Conservation (phyloP, 2,888 invertebrate genomes). For the Eugnorisma glareosa region DNA sequence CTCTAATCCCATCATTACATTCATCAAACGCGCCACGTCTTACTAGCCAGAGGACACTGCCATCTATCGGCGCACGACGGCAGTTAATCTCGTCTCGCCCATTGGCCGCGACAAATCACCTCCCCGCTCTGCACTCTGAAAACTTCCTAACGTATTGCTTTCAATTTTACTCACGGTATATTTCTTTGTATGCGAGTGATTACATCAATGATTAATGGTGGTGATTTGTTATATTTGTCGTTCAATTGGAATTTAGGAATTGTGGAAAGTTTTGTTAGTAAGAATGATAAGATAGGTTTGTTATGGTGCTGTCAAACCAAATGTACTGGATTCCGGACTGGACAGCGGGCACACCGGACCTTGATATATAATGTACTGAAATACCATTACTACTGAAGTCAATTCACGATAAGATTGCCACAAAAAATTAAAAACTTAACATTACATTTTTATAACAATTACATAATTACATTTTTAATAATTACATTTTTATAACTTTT, state of each 20-base stretch:
- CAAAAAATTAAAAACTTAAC: not conserved
- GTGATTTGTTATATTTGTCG: constrained; percentile 25
- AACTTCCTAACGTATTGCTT: constrained; percentile 66
- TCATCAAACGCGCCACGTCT: constrained; percentile 50
- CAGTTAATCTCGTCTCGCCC: constrained; percentile 67
- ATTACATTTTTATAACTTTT: not conserved
- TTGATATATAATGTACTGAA: not conserved
- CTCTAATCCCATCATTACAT: constrained; percentile 39
- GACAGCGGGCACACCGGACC: not conserved
- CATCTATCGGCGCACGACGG: constrained; percentile 59
- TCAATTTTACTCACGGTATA: constrained; percentile 63
- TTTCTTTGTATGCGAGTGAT: constrained; percentile 54
- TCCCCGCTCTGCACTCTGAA: constrained; percentile 57
- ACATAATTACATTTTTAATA: no score
- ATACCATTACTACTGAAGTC: not conserved
- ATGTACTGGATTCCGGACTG: not conserved
- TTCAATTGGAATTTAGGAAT: constrained; percentile 1
- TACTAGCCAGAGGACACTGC: constrained; percentile 48
- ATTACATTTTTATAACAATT: not conserved
- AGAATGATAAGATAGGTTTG: not conserved
- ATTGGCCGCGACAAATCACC: constrained; percentile 69
- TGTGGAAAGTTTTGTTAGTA: not conserved
- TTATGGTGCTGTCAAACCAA: not conserved
- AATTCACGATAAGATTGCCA: not conserved
- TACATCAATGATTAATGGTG: constrained; percentile 32